Evolutionary conservation across 2,888 invertebrate species (phyloP), one percentile per base, ranked within the genome.

Genomic region (Acrobasis repandana): DNA sequence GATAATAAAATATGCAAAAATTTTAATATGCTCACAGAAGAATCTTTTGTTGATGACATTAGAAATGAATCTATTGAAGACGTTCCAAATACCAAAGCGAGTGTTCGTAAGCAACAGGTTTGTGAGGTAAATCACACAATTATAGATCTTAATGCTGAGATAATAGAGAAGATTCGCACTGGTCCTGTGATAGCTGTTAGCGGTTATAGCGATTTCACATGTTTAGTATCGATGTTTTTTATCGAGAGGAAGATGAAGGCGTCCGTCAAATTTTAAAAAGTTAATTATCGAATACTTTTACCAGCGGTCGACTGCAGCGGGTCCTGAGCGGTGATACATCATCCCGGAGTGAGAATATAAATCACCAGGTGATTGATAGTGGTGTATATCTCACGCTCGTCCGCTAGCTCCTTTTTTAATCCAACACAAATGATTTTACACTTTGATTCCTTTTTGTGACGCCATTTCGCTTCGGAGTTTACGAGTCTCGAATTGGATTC

Each of bases 351-450:
- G 81, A 79, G 87, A 83, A 82, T 88, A 92, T 91, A 90, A 91
- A 92, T 92, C 91, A 91, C 83, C 72, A 71, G 72, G 82, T 92
- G 91, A 92, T 92, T 91, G 91, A 92, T 91, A 86, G 90, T 87
- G 77, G 79, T 75, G 76, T 83, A 88, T 85, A 88, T 89, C 90
- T 90, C 90, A 88, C 90, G 89, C 83, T 85, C 79, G 83, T 81
- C 76, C 72, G 79, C 86, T 86, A 87, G 88, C 88, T 90, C 83
- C 88, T 90, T 90, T 90, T 90, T 90, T 88, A 86, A 89, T 89
- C 86, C 88, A 74, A 83, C 88, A 89, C 90, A 90, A 88, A 90
- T 90, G 88, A 90, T 87, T 90, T 90, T 90, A 90, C 88, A 87
- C 87, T 89, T 85, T 85, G 81, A 79, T 84, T 86, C 85, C 80